A percentile compares a stretch with the other conserved stretches of the same genome.
phyloP scores from a whole-genome alignment of 2,888 invertebrate genomes.

The Arge pagana region DNA sequence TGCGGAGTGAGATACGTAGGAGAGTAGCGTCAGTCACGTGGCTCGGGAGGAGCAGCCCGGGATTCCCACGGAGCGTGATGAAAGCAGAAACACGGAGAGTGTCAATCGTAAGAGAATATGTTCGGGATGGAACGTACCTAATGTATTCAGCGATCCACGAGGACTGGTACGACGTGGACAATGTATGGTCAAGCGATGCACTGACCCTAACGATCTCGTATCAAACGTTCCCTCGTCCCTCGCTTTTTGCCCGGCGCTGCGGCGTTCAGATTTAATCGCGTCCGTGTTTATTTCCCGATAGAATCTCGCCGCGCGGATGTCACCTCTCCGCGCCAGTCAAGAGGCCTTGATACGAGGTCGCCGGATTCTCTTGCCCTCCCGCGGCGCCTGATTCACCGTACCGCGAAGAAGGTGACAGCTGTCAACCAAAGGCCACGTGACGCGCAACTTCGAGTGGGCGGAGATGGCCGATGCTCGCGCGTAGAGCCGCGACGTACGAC shows the following conservation, averaged over 20 bases:
- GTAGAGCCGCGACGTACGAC: too few relatives aligned
- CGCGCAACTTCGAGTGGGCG: constrained; percentile 11
- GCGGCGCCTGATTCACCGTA: constrained; percentile 51
- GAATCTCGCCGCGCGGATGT: constrained; percentile 37
- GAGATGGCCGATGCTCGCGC: constrained; percentile 7
- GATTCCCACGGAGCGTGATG: too few relatives aligned
- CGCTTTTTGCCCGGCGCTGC: constrained; percentile 1
- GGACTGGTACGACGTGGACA: constrained; percentile 3
- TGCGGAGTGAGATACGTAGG: too few relatives aligned
- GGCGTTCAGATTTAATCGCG: constrained; percentile 18
- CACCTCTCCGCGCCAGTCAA: constrained; percentile 45
- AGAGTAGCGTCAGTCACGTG: too few relatives aligned
- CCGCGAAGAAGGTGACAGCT: constrained; percentile 54
- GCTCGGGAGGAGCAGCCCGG: too few relatives aligned
- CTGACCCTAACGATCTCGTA: constrained; percentile 5
- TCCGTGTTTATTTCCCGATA: constrained; percentile 18
- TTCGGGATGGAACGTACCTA: too few relatives aligned
- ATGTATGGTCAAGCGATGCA: constrained; percentile 5
- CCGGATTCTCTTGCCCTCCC: constrained; percentile 39
- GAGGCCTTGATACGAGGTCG: constrained; percentile 54
- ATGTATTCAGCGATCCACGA: too few relatives aligned
- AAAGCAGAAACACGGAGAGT: too few relatives aligned
- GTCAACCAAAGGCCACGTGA: constrained; percentile 42
- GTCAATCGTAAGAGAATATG: too few relatives aligned
- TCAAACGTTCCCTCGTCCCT: constrained; percentile 10